Evolutionary conservation across 2,797 vertebrate genomes (phyloP).

Genomic region (Diglossa cyanea): DNA sequence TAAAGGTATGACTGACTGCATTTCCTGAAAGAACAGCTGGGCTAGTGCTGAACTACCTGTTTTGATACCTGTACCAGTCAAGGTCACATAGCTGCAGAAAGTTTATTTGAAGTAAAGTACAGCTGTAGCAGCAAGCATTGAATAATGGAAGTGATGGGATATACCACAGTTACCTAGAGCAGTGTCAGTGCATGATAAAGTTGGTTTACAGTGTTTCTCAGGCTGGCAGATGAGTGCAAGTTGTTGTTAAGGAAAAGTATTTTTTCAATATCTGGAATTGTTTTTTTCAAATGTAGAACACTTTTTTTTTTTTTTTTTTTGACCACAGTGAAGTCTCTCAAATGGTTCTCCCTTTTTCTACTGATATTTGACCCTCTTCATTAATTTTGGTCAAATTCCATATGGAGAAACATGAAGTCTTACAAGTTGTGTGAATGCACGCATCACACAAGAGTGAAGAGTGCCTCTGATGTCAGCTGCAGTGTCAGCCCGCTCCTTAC

Average conservation of each 20-base stretch:
- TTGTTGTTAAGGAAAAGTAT: background rate
- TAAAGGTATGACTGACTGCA: background rate
- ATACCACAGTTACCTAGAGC: background rate
- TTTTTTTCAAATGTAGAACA: background rate
- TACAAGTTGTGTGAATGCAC: background rate
- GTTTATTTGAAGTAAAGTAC: background rate
- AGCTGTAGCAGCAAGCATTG: background rate
- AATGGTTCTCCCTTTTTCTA: background rate
- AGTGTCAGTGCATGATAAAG: background rate
- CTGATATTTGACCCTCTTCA: background rate
- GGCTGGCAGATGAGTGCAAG: background rate
- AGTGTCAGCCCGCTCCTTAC: background rate
- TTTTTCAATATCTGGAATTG: background rate
- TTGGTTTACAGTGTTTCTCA: background rate
- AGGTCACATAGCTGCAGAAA: background rate
- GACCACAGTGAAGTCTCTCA: background rate
- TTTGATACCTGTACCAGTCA: background rate
- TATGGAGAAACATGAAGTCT: background rate
- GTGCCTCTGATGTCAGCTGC: background rate
- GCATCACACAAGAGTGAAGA: background rate
- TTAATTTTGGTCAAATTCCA: background rate
- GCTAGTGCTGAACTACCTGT: background rate
- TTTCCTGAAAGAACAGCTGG: background rate
- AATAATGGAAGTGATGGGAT: background rate
- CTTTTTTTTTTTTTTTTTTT: background rate